Conservation (phyloP, 2,113 vertebrate genomes). For the Brachyhypopomus occidentalis region DNA sequence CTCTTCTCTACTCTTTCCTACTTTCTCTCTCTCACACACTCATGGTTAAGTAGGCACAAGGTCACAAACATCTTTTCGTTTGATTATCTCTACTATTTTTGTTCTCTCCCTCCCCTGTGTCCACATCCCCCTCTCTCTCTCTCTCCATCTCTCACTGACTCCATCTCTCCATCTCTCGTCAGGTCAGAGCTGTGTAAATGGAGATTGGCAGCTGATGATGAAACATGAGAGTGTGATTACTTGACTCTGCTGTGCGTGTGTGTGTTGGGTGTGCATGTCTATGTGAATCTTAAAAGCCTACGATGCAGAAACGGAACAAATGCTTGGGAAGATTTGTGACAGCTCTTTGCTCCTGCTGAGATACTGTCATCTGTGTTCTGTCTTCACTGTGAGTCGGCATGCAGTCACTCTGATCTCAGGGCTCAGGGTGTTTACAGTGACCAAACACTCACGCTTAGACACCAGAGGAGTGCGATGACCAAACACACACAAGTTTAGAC, state of each 20-base stretch:
- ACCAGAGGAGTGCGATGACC: too few species aligned
- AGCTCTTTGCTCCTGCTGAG: conserved; percentile 50
- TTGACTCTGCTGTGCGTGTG: conserved; percentile 39
- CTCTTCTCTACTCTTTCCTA: neutral
- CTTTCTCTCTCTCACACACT: conserved; percentile 22
- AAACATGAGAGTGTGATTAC: conserved; percentile 68
- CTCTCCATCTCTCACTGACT: conserved; percentile 4
- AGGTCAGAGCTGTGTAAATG: conserved; percentile 51
- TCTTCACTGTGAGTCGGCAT: conserved; percentile 46
- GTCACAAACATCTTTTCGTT: conserved; percentile 39
- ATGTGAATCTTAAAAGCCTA: conserved; percentile 55
- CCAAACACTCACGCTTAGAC: neutral
- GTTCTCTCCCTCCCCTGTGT: neutral
- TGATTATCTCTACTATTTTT: conserved; percentile 24
- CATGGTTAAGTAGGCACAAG: conserved; percentile 12
- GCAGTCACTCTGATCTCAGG: conserved; percentile 37
- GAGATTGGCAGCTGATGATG: conserved; percentile 65
- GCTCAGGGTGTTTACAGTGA: conserved; percentile 48
- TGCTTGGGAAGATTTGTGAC: conserved; percentile 56
- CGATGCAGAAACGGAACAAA: conserved; percentile 63
- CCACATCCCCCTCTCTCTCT: neutral
- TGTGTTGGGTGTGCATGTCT: conserved; percentile 24
- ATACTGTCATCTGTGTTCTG: conserved; percentile 33
- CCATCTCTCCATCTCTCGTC: conserved; percentile 33
- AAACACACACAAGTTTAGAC: too few species aligned